phyloP scores from a whole-genome alignment of 2,888 invertebrate genomes.

The Brachyptera putata region DNA sequence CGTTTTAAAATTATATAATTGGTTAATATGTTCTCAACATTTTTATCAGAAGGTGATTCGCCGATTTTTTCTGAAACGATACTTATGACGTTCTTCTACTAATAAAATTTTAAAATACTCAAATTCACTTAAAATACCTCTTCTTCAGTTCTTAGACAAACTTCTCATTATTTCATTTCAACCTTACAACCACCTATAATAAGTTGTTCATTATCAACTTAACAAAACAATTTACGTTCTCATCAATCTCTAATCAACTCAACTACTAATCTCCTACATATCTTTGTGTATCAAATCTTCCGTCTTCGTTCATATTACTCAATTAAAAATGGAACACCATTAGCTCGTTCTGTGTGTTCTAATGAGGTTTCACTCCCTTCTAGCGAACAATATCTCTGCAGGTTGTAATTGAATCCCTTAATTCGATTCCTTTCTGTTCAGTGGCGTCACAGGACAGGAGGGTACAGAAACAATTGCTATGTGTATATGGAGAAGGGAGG shows the following conservation, averaged over 20 bases:
- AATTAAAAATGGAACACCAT: not conserved
- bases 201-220: slow-evolving; percentile 1
- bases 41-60: too few relatives aligned
- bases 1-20: too few relatives aligned
- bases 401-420: not conserved
- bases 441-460: too few relatives aligned
- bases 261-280: not conserved
- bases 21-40: too few relatives aligned
- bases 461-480: too few relatives aligned
- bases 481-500: too few relatives aligned
- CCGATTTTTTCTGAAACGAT: too few relatives aligned
- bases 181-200: too few relatives aligned
- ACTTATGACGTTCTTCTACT: too few relatives aligned
- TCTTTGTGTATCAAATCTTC: not conserved
- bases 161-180: too few relatives aligned
- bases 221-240: not conserved
- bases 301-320: slow-evolving; percentile 1
- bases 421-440: not conserved
- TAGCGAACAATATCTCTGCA: not conserved
- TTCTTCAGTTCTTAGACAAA: not conserved
- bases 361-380: slow-evolving; percentile 1
- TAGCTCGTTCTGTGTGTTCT: too few relatives aligned
- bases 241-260: slow-evolving; percentile 11
- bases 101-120: not conserved
- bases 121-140: not conserved